These are phyloP conservation scores for Melanotaenia boesemani DNA, from an alignment of 2,797 vertebrate genomes.

Conservation along the genomic window DNA sequence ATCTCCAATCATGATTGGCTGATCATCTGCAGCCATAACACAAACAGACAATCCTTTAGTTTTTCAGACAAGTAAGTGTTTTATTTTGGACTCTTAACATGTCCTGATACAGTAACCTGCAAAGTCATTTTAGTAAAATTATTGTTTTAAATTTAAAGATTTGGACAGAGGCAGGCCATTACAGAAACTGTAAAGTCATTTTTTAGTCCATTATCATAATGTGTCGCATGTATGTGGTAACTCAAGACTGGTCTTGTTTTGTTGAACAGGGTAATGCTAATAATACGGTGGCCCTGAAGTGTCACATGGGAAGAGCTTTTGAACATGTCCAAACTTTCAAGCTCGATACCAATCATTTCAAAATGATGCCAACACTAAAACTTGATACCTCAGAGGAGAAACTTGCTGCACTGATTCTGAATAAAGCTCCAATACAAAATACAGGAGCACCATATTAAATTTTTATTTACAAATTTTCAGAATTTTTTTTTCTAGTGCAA, in stretches of 20 bases:
- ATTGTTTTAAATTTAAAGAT: conserved; percentile 2
- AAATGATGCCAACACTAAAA: too few species aligned
- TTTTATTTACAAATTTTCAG: too few species aligned
- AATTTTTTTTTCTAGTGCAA: too few species aligned
- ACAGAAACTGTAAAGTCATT: neutral
- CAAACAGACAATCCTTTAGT: conserved; percentile 4
- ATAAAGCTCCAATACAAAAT: too few species aligned
- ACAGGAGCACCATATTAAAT: too few species aligned
- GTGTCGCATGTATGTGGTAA: neutral
- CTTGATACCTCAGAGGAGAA: too few species aligned
- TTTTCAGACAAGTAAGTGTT: conserved; percentile 1
- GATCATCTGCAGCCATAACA: conserved; percentile 23
- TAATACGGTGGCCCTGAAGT: too few species aligned
- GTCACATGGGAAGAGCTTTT: too few species aligned
- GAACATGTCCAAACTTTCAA: too few species aligned
- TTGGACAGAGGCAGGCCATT: neutral
- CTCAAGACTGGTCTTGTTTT: neutral
- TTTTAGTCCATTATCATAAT: neutral
- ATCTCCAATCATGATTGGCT: conserved; percentile 37
- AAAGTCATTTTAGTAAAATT: neutral
- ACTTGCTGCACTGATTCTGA: too few species aligned
- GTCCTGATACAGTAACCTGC: neutral
- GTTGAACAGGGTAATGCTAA: neutral
- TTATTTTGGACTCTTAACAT: conserved; percentile 1
- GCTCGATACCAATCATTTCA: too few species aligned